Percentiles rank a stretch among this genome's conserved stretches.
phyloP scores from a whole-genome alignment of 2,888 invertebrate genomes.

The Stegana nigrithorax region DNA sequence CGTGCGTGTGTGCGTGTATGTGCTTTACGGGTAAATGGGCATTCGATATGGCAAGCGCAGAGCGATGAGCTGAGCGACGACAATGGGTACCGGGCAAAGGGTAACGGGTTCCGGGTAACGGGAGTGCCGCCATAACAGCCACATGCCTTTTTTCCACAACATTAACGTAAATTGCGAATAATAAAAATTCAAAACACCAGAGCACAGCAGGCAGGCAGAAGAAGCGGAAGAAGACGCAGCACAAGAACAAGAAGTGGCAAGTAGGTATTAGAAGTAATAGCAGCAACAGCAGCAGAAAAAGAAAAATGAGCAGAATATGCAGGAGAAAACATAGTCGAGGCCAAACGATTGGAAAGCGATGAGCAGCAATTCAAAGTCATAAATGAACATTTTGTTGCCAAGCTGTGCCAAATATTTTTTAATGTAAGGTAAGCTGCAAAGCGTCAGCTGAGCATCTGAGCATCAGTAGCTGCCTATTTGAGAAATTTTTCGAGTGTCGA shows the following conservation, averaged over 20 bases:
- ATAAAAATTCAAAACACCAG: constrained; percentile 62
- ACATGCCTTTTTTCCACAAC: constrained; percentile 62
- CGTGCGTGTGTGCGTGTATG: constrained; percentile 35
- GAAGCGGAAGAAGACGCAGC: background rate
- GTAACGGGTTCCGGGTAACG: background rate
- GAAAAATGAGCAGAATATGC: no score
- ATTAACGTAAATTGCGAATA: constrained; percentile 64
- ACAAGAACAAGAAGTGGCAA: background rate
- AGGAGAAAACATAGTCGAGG: no score
- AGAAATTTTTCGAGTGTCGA: constrained; percentile 33
- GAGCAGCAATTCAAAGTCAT: no score
- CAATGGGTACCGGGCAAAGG: background rate
- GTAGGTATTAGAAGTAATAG: background rate
- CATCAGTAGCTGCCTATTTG: no score
- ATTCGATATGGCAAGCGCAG: constrained; percentile 54
- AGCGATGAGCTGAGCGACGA: constrained; percentile 8
- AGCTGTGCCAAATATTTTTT: background rate
- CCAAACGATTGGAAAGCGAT: no score
- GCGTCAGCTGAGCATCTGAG: no score
- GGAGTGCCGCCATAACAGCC: constrained; percentile 55
- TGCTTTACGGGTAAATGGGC: constrained; percentile 57
- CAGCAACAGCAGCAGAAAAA: background rate
- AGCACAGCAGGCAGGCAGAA: no score
- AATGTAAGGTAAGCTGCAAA: no score
- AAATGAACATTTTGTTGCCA: background rate